Percentiles rank a stretch among this genome's conserved stretches.
phyloP scores from a whole-genome alignment of 1,140 invertebrate genomes.

The Monomorium pharaonis region DNA sequence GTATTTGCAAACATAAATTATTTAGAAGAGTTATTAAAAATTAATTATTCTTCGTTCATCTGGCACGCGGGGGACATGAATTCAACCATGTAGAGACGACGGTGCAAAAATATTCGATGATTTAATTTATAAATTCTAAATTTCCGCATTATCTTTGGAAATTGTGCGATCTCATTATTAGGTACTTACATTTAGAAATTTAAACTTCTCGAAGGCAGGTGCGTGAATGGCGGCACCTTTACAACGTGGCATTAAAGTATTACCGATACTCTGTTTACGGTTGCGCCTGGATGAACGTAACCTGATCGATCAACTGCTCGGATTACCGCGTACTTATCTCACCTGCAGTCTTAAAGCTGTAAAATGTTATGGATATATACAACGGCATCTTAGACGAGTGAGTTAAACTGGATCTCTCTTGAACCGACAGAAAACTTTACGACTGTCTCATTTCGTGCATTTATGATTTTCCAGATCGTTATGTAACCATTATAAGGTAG shows the following conservation, averaged over 20 bases:
- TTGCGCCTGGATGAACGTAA: slow-evolving; percentile 47
- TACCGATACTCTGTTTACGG: slow-evolving; percentile 51
- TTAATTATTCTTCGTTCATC: slow-evolving; percentile 3
- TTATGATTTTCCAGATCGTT: slow-evolving; percentile 33
- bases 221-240: not conserved
- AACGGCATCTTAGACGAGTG: not conserved
- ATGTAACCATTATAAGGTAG: slow-evolving; percentile 19
- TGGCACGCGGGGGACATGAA: not conserved
- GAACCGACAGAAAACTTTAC: not conserved
- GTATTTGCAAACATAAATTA: slow-evolving; percentile 1
- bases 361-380: slow-evolving; percentile 7
- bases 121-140: not conserved
- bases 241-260: slow-evolving; percentile 43
- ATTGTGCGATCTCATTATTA: not conserved
- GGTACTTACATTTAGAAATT: not conserved
- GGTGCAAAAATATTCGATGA: not conserved
- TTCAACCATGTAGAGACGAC: not conserved
- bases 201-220: not conserved
- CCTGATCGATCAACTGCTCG: slow-evolving; percentile 51
- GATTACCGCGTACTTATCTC: slow-evolving; percentile 57
- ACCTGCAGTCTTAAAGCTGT: slow-evolving; percentile 7
- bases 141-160: not conserved
- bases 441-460: not conserved
- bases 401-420: not conserved
- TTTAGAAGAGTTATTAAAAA: not conserved